phyloP scores from a whole-genome alignment of 2,888 invertebrate species.

The Sympetrum striolatum region DNA sequence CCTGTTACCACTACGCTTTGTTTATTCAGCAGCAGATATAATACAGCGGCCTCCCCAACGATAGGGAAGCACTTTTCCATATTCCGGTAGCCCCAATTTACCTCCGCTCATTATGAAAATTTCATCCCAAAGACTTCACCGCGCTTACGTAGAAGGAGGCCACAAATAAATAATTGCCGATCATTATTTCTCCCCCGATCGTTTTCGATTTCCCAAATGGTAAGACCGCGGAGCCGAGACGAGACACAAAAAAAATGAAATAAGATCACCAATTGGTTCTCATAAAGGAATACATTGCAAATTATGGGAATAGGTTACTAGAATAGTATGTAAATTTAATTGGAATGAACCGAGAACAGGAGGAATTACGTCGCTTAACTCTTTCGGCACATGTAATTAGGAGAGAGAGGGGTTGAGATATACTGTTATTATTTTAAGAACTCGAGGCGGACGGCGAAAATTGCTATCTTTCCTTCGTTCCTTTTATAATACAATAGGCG shows the following conservation, averaged over 20 bases:
- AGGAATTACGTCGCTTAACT: not conserved
- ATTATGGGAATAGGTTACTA: not conserved
- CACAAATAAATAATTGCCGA: conserved; percentile 32
- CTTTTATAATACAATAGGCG: not conserved
- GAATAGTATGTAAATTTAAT: conserved; percentile 33
- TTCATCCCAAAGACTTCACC: not conserved
- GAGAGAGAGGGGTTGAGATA: not conserved
- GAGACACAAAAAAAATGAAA: not conserved
- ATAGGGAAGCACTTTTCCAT: not conserved
- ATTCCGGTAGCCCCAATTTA: conserved; percentile 14
- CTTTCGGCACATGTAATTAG: conserved; percentile 21
- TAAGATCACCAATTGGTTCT: not conserved
- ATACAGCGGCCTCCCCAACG: not conserved
- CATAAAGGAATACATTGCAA: not conserved
- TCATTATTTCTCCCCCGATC: conserved; percentile 4
- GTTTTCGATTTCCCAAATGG: not conserved
- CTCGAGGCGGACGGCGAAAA: not conserved
- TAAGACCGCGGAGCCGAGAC: not conserved
- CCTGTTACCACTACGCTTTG: conserved; percentile 28
- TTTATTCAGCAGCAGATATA: not conserved
- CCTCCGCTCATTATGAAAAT: not conserved
- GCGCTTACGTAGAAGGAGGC: not conserved
- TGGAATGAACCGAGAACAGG: conserved; percentile 25
- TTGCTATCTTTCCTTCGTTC: not conserved
- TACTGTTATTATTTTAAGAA: not conserved